Conservation (phyloP, 2,888 invertebrate species). For the Amblyjoppa proteus region DNA sequence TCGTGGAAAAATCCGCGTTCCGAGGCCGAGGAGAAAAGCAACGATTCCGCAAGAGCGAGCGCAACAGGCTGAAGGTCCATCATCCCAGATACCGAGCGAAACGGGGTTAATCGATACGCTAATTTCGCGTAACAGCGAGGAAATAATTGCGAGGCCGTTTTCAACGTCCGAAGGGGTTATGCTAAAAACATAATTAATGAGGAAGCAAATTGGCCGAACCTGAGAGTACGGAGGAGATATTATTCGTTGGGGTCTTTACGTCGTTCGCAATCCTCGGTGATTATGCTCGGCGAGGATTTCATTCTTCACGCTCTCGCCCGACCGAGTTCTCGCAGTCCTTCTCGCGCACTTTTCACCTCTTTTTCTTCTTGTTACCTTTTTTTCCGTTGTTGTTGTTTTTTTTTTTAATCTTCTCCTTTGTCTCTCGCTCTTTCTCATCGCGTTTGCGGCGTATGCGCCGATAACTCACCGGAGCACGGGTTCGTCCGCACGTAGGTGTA, state of each 20-base stretch:
- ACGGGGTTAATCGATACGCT: constrained; percentile 78
- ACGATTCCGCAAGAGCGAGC: neutral
- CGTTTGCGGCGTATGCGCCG: constrained; percentile 41
- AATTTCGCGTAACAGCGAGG: constrained; percentile 74
- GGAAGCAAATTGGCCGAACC: constrained; percentile 66
- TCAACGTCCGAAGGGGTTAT: constrained; percentile 44
- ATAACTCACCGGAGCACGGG: constrained; percentile 60
- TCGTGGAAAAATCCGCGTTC: neutral
- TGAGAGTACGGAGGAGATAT: constrained; percentile 49
- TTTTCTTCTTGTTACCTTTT: constrained; percentile 16
- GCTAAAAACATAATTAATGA: constrained; percentile 77
- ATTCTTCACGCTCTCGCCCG: constrained; percentile 71
- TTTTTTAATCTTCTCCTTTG: constrained; percentile 12
- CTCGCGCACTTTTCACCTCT: constrained; percentile 26
- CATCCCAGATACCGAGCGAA: constrained; percentile 48
- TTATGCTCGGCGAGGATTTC: constrained; percentile 72
- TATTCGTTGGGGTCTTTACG: constrained; percentile 62
- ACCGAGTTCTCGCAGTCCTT: constrained; percentile 52
- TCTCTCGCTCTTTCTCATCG: constrained; percentile 25
- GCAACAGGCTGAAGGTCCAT: constrained; percentile 6
- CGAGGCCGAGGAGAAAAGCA: neutral
- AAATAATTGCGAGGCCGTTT: constrained; percentile 75
- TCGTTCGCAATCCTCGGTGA: constrained; percentile 63
- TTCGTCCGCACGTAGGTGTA: constrained; percentile 39
- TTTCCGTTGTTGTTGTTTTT: neutral